Conservation (phyloP, 2,888 invertebrate genomes). For the Hypsopygia costalis region DNA sequence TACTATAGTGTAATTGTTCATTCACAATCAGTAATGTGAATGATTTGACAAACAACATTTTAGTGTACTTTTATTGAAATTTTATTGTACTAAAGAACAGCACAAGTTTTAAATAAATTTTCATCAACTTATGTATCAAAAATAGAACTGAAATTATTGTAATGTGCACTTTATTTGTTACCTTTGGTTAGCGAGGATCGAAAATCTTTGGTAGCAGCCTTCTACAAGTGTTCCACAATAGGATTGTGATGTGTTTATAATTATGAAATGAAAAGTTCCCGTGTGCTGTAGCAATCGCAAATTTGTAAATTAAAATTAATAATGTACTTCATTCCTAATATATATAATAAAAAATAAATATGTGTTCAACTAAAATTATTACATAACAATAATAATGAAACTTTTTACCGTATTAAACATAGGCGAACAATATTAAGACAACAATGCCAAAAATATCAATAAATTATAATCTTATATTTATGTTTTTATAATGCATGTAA, state of each 20-base stretch:
- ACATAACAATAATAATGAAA: not conserved
- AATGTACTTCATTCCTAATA: constrained; percentile 14
- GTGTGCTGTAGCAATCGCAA: not conserved
- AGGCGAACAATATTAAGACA: constrained; percentile 1
- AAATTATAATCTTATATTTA: constrained; percentile 1
- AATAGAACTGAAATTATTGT: constrained; percentile 1
- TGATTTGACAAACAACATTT: not conserved
- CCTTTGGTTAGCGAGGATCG: constrained; percentile 16
- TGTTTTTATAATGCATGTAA: not conserved
- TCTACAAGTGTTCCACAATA: constrained; percentile 8
- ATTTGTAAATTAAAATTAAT: constrained; percentile 1
- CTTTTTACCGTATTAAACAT: not conserved
- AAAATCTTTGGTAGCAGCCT: constrained; percentile 22
- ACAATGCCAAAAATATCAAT: constrained; percentile 5
- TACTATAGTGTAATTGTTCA: constrained; percentile 20
- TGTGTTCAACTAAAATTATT: not conserved
- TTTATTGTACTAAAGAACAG: too few relatives aligned
- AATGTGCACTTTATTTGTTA: constrained; percentile 6
- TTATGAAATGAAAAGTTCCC: not conserved
- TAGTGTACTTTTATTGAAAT: too few relatives aligned
- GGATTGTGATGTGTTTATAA: constrained; percentile 8
- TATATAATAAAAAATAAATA: not conserved
- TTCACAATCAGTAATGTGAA: not conserved
- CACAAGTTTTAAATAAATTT: not conserved
- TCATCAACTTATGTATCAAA: not conserved